A percentile compares a stretch with the other conserved stretches of the same genome.
These are phyloP conservation scores for Tholera decimalis DNA, from an alignment of 2,888 invertebrate genomes.

Conservation along the genomic window DNA sequence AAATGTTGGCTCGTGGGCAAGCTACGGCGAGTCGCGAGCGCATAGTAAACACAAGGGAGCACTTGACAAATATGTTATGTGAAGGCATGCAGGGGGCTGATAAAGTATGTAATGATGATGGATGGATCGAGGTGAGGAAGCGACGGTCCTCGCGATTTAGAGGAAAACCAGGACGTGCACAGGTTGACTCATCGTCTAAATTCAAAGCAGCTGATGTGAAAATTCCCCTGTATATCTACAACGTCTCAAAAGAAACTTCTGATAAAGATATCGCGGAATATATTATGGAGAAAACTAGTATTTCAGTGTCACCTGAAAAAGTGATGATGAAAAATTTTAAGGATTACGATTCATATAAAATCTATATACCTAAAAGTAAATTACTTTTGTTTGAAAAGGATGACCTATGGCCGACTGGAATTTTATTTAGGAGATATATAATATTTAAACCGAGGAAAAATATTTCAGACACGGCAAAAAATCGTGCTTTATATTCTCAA, in stretches of 20 bases:
- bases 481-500: neutral
- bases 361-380: conserved; percentile 8
- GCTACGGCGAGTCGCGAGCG: too few species aligned
- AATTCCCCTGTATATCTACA: neutral
- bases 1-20: too few species aligned
- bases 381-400: neutral
- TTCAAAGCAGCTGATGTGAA: conserved; percentile 12
- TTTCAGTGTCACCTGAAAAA: neutral
- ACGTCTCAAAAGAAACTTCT: neutral
- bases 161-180: conserved; percentile 4
- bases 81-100: too few species aligned
- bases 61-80: too few species aligned
- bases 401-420: conserved; percentile 6
- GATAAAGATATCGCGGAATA: conserved; percentile 8
- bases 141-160: neutral
- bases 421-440: conserved; percentile 11
- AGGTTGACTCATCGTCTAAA: neutral
- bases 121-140: conserved; percentile 10
- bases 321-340: conserved; percentile 2
- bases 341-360: neutral
- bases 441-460: neutral
- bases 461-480: neutral
- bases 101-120: neutral
- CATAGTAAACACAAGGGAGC: too few species aligned
- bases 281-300: neutral